Base-by-base conservation (phyloP, 2,888 invertebrate genomes). In the Sphaerophoria rueppellii region DNA sequence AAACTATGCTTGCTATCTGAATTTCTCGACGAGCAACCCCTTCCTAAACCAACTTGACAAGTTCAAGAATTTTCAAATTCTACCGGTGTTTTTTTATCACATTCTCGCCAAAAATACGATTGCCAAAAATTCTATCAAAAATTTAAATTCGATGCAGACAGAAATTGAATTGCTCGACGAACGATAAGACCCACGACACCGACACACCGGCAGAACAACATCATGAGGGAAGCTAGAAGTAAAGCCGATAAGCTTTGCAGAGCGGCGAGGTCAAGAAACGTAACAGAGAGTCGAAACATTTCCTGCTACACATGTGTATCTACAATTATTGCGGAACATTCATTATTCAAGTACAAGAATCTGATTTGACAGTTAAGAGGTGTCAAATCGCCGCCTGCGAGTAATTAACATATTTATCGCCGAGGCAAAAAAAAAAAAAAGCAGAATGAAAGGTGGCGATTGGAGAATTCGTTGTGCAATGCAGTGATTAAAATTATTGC, bases 71-170 rank as follows among this genome's bases (percentile, higher is more conserved):
- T 16, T 65, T 65, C 2, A 37, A 50, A 65, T 35, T 65, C 50
- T 50, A 50, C 50, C 50, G 9, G 65, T 60, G n/a, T 60, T 58
- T 50, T 65, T 50, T 65, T 65, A 50, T 65, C 35, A 50, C 35
- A 65, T 50, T 65, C 65, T 50, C 50, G 9, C 1, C 35, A 63
- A 14, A 50, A 63, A 14, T 14, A 63, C 48, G 34, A 16, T 65
- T 65, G 65, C 65, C 65, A 65, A 50, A 50, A 50, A 35, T n/a
- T 11, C 9, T 34, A 1, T 34, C 32, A 11, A 11, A 58, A 14
- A 37, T 14, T 6, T 16, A 58, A 11, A 40, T 16, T 16, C 14
- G 11, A 58, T 35, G 1, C n/a, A 4, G 11, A 55, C 34, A 16
- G n/a, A 32, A 16, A 46, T 61, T 61, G 32, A 50, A 6, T 32